phyloP scores from a whole-genome alignment of 2,888 invertebrate species.

The Lymantria dispar region DNA sequence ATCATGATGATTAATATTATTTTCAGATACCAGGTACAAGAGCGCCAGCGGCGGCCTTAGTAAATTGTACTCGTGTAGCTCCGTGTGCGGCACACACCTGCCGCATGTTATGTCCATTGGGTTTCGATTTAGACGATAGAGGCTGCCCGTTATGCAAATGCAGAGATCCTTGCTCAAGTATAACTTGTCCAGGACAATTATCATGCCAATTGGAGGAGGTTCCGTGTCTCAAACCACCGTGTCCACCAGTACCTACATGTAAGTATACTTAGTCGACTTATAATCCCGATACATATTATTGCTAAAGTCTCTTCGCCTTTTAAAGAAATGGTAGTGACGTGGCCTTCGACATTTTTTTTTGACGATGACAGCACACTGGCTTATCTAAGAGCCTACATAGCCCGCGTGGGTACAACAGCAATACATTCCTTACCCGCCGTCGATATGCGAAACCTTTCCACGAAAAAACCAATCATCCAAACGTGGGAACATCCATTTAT shows the following conservation, averaged over 20 bases:
- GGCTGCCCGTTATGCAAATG: constrained; percentile 92
- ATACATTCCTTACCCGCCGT: too few species aligned
- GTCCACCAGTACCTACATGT: constrained; percentile 93
- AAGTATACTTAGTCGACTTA: constrained; percentile 30
- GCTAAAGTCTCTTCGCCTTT: too few species aligned
- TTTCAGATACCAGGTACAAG: constrained; percentile 86
- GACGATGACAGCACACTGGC: too few species aligned
- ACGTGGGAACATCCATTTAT: too few species aligned
- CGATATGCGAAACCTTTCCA: too few species aligned
- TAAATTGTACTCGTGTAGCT: constrained; percentile 87
- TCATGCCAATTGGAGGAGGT: constrained; percentile 91
- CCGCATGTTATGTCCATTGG: constrained; percentile 93
- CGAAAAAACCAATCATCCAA: too few species aligned
- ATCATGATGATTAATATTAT: not conserved
- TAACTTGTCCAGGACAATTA: constrained; percentile 89
- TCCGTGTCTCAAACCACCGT: constrained; percentile 89
- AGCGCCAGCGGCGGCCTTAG: constrained; percentile 83
- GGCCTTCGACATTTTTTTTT: too few species aligned
- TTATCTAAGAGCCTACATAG: too few species aligned
- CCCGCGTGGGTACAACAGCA: too few species aligned
- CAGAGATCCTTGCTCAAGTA: constrained; percentile 89
- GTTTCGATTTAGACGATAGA: constrained; percentile 86
- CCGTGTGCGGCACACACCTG: constrained; percentile 91
- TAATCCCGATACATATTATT: too few species aligned
- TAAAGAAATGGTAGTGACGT: too few species aligned